A percentile compares a stretch with the other conserved stretches of the same genome.
These are phyloP conservation scores for Tipula helvola DNA, from an alignment of 2,888 invertebrate genomes.

Conservation along the genomic window DNA sequence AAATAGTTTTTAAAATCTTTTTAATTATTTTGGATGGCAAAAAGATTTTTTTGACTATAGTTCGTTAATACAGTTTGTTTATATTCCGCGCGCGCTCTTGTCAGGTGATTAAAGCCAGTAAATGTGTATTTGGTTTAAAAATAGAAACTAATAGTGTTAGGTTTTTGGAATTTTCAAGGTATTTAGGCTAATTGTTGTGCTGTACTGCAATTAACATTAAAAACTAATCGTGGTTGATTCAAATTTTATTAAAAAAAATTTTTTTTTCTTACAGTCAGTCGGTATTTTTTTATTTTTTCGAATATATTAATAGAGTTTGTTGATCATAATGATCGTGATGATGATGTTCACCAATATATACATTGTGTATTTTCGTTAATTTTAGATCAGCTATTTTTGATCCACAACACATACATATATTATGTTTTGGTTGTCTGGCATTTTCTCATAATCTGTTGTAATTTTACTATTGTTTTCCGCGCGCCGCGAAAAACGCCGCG, in stretches of 20 bases:
- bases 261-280: not conserved
- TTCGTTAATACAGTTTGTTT: not conserved
- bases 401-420: not conserved
- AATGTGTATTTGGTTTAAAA: not conserved
- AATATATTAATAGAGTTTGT: not conserved
- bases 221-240: not conserved
- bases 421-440: not conserved
- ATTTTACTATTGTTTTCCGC: not conserved
- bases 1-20: not conserved
- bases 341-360: not conserved
- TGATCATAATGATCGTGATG: not conserved
- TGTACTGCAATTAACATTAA: not conserved
- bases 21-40: not conserved
- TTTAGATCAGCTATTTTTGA: not conserved
- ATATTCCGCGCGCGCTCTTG: not conserved
- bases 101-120: not conserved
- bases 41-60: not conserved
- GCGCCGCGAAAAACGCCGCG: not conserved
- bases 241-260: not conserved
- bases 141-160: not conserved
- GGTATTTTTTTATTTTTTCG: not conserved
- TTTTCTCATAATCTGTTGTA: not conserved
- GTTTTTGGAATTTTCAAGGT: not conserved
- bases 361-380: not conserved
- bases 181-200: not conserved